Base-by-base conservation (phyloP, 1,140 invertebrate species). In the Drosophila nikananu region DNA sequence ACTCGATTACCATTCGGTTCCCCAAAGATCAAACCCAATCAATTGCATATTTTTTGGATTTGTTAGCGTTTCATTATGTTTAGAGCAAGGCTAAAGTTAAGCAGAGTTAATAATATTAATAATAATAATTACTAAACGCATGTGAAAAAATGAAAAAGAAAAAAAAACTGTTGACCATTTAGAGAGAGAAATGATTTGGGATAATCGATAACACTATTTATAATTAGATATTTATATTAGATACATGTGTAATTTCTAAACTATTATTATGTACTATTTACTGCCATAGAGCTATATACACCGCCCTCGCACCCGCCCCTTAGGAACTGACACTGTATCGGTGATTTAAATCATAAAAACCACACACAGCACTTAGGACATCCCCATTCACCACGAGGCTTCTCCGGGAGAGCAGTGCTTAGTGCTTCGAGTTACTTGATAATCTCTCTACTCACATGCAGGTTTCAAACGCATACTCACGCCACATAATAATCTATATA, bases 201-300 rank as follows among this genome's bases (percentile, higher is more conserved):
- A 59, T 75, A 68, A 83, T 71, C 83, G 79, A 21, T 67, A 87
- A 57, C 66, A 76, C 76, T 86, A 86, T 86, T 87, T 87, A 87
- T 89, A 81, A 57, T 25, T 57, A 81, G 66, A 87, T 80, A 82
- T 81, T 71, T 80, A 84, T 80, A 80, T 80, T 80, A 80, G 77
- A 71, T 81, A 78, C 80, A 78, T 73, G 77, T 80, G 73, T 84
- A 82, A 83, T 80, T 82, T 89, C 72, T 83, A 77, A 89, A 57
- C 54, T 55, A 37, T 64, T 83, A 87, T 87, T 87, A 90, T 77
- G 75, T 86, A 83, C 84, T 89, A 90, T 90, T 77, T 90, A 90
- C 86, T 90, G 86, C 86, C 86, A 90, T 90, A 90, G 86, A 74
- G 83, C 86, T 80, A 81, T 68, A 78, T 59, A 78, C 41, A 46